phyloP scores from a whole-genome alignment of 2,113 vertebrate species.

The Psephotus haematonotus region DNA sequence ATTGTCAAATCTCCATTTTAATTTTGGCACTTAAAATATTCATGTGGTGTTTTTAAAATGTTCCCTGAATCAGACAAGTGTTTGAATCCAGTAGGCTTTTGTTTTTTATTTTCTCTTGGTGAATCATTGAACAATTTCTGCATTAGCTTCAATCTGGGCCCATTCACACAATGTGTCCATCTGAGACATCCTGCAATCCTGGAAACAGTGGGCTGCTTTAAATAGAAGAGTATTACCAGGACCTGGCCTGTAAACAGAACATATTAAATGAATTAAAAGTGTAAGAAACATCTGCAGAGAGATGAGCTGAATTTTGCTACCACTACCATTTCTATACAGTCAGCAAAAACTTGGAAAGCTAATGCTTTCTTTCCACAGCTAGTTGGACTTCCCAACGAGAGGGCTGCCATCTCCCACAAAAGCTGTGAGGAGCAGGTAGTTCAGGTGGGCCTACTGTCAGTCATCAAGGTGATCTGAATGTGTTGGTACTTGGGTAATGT shows the following conservation, averaged over 20 bases:
- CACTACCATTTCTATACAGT: neutral
- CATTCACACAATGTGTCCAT: slow-evolving; percentile 37
- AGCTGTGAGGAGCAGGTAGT: neutral
- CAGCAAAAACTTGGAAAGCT: slow-evolving; percentile 22
- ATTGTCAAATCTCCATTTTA: slow-evolving; percentile 11
- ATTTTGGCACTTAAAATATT: slow-evolving; percentile 37
- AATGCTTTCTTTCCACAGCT: neutral
- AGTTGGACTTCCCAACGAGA: neutral
- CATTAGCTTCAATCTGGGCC: slow-evolving; percentile 42
- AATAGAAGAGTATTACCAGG: slow-evolving; percentile 21
- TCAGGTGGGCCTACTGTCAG: neutral
- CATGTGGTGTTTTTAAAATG: slow-evolving; percentile 60
- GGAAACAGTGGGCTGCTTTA: slow-evolving; percentile 29
- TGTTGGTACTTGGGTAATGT: neutral
- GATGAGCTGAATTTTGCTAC: neutral
- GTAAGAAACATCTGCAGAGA: slow-evolving; percentile 9
- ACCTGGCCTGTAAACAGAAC: slow-evolving; percentile 2
- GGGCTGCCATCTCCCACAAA: neutral
- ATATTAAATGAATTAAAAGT: slow-evolving; percentile 13
- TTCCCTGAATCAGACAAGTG: slow-evolving; percentile 36
- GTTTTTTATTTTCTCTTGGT: slow-evolving; percentile 24
- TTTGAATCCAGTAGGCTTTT: slow-evolving; percentile 32
- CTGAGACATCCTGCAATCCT: slow-evolving; percentile 22
- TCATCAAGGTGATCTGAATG: neutral
- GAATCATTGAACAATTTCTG: slow-evolving; percentile 62